Base-by-base conservation (phyloP, 2,888 invertebrate genomes). In the Rhagonycha fulva region DNA sequence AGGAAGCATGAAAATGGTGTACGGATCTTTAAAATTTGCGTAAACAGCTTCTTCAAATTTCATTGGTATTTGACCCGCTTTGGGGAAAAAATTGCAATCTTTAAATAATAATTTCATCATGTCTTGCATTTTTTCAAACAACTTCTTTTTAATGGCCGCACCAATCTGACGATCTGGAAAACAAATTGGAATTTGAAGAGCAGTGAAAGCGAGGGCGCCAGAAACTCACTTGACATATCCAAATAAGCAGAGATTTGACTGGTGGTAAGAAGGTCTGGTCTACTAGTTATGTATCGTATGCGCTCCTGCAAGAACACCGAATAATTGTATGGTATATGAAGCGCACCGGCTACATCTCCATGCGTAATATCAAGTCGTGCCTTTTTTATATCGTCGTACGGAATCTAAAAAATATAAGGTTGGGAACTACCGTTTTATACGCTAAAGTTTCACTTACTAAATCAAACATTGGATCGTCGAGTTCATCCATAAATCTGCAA, bases 1-100 rank as follows among this genome's bases (percentile, higher is more conserved):
- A 0, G 97, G 97, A 0, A 95, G 94, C 91, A 96, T 94, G 86
- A 95, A 97, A 76, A 92, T 91, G 7, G 93, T 92, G 85, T 94
- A 95, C 78, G 92, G 93, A 3, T 94, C 92, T 74, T 94, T 90
- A 73, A 88, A 88, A 11, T 87, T 87, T 1, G 96, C 96, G 84
- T 91, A 95, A 63, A 96, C 88, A 0, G 95, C 94, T 10, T 92
- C 89, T 75, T 92, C 89, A 84, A 95, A 93, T 87, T 92, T 86
- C 2, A 95, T 89, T 0, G 95, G 95, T 70, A 92, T 85, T 10
- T 88, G 87, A 0, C 89, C 92, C n/a, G 92, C 81, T 75, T 89
- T 89, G 9, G 89, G 85, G 12, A 91, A 89, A 61, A 92, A 88
- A 2, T 91, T 90, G 83, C 96, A 95, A 2, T 92, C 92, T 0